A percentile compares a stretch with the other conserved stretches of the same genome.
Conservation (phyloP, 2,888 invertebrate species). For the Tanytarsus gracilentus region DNA sequence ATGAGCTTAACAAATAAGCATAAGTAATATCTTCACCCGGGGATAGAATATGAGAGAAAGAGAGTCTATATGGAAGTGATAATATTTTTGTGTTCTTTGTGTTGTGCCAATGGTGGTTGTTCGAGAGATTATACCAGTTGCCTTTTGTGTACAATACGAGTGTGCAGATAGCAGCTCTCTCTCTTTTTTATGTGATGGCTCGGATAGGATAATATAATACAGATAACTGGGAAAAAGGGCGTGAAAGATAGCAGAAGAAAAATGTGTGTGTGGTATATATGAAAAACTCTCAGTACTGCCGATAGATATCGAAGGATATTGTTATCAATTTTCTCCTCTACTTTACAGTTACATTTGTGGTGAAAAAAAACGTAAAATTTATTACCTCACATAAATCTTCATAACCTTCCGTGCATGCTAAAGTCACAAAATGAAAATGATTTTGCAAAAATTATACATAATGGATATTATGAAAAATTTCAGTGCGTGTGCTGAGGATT, state of each 20-base stretch:
- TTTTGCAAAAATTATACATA: too few species aligned
- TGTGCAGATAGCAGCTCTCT: constrained; percentile 9
- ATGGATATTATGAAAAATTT: too few species aligned
- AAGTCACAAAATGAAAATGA: too few species aligned
- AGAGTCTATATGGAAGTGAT: constrained; percentile 25
- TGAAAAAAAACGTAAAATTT: neutral
- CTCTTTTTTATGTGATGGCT: neutral
- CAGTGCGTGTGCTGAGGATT: too few species aligned
- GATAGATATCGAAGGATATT: neutral
- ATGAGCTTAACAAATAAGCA: constrained; percentile 10
- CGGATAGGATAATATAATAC: neutral
- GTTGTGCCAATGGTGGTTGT: neutral
- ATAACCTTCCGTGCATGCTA: too few species aligned
- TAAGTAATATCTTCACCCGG: constrained; percentile 8
- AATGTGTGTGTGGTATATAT: neutral
- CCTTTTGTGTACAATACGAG: neutral
- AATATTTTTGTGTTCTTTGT: constrained; percentile 16
- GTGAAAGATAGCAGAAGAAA: constrained; percentile 21
- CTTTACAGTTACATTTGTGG: neutral
- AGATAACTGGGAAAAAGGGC: constrained; percentile 25
- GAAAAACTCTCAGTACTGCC: neutral
- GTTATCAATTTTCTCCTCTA: neutral
- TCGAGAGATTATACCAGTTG: constrained; percentile 9
- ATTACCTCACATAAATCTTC: too few species aligned
- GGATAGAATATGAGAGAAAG: constrained; percentile 8